Evolutionary conservation across 2,113 vertebrate genomes (phyloP).

Genomic region (Rhinopomastus cyanomelas): DNA sequence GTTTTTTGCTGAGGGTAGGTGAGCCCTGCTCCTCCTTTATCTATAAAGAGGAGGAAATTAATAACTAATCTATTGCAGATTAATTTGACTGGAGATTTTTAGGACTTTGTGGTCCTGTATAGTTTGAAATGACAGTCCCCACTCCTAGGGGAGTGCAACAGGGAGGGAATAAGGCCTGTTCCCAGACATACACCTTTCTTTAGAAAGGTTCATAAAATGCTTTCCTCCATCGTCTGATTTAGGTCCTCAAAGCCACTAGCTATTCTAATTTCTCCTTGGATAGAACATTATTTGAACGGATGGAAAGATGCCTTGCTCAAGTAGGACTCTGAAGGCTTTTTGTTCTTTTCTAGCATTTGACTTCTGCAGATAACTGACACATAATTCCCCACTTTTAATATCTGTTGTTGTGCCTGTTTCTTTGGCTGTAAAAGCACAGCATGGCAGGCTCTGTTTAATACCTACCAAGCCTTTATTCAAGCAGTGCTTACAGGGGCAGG

Average conservation of each 20-base stretch:
- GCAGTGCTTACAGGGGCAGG: background rate
- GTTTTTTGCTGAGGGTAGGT: background rate
- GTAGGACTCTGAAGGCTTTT: background rate
- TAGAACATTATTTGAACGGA: background rate
- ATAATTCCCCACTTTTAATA: background rate
- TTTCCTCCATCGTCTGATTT: background rate
- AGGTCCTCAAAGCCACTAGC: background rate
- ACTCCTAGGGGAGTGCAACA: background rate
- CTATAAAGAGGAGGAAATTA: background rate
- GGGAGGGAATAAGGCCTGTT: background rate
- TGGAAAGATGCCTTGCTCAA: background rate
- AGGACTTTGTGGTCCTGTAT: background rate
- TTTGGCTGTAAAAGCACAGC: background rate
- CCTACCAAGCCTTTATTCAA: background rate
- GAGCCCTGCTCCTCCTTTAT: background rate
- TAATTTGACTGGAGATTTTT: background rate
- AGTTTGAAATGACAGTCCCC: background rate
- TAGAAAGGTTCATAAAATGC: background rate
- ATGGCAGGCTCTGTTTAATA: background rate
- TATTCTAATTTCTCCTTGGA: background rate
- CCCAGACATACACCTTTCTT: background rate
- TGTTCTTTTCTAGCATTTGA: background rate
- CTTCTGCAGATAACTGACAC: background rate
- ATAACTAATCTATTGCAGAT: background rate
- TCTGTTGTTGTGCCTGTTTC: background rate